Evolutionary conservation across 2,113 vertebrate species (phyloP).

Genomic region (Chloebia gouldiae): DNA sequence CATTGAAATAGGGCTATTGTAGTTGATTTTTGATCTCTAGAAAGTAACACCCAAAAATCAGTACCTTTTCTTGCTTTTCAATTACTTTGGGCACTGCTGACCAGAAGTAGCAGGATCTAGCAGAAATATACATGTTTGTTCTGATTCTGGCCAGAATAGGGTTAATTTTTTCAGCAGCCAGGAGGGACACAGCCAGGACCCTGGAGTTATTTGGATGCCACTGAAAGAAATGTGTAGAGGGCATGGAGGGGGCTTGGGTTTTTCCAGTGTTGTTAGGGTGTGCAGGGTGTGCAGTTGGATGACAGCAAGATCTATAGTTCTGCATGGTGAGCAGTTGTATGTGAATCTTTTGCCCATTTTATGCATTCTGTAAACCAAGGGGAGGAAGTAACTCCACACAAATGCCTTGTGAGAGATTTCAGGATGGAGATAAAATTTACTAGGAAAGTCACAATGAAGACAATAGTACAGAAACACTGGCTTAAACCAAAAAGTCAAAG

Average conservation of each 20-base stretch:
- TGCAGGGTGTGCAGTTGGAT: neutral
- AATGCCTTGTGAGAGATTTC: neutral
- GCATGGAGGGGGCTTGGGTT: neutral
- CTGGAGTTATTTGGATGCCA: neutral
- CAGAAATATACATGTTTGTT: neutral
- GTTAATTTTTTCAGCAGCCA: neutral
- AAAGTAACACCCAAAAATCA: neutral
- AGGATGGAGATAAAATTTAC: neutral
- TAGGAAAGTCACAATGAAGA: neutral
- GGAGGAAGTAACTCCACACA: neutral
- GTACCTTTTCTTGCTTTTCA: neutral
- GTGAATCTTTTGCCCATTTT: neutral
- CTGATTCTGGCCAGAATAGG: neutral
- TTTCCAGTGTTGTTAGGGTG: neutral
- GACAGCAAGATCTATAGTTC: neutral
- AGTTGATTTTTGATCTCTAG: neutral
- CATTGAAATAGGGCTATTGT: neutral
- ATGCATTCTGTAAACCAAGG: neutral
- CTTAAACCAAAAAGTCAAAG: neutral
- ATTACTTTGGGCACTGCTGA: neutral
- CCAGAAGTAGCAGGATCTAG: neutral
- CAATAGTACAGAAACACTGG: neutral
- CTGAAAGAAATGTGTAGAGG: neutral
- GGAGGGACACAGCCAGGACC: neutral
- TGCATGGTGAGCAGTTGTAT: neutral